Percentiles rank a stretch among this genome's conserved stretches.
Conservation (phyloP, 2,797 vertebrate genomes). For the Hydrolagus colliei region DNA sequence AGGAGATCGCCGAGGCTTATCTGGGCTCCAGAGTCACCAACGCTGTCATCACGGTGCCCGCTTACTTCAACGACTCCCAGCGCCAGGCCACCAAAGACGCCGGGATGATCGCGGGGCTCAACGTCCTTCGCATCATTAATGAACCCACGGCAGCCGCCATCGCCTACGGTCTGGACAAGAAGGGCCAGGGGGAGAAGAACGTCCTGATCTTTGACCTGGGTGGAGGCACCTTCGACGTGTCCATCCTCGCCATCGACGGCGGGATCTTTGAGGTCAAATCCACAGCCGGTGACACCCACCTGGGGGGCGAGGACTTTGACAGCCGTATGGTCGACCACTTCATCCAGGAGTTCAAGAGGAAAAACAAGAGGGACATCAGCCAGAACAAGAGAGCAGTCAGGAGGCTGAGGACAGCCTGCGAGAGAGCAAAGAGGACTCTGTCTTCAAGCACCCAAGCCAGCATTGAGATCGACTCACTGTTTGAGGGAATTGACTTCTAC, state of each 20-base stretch:
- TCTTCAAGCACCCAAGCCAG: slow-evolving; percentile 26
- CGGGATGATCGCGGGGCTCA: no score
- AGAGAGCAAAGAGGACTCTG: slow-evolving; percentile 24
- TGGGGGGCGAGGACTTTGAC: slow-evolving; percentile 31
- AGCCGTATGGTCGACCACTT: slow-evolving; percentile 24
- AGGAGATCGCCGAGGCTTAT: slow-evolving; percentile 25
- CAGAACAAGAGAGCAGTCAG: slow-evolving; percentile 24
- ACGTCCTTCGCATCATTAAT: no score
- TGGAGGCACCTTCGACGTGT: slow-evolving; percentile 6
- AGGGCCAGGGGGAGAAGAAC: no score
- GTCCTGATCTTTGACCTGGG: no score
- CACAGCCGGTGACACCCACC: not conserved
- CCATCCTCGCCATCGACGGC: not conserved
- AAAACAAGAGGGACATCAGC: slow-evolving; percentile 20
- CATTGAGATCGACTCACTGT: slow-evolving; percentile 27
- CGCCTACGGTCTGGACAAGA: no score
- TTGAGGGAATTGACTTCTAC: slow-evolving; percentile 30
- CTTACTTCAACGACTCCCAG: slow-evolving; percentile 33
- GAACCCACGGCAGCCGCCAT: no score
- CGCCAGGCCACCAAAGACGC: no score
- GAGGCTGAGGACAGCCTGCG: slow-evolving; percentile 25
- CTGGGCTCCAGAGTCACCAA: slow-evolving; percentile 21
- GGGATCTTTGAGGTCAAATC: slow-evolving; percentile 30
- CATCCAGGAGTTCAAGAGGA: slow-evolving; percentile 26
- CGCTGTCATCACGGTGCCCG: slow-evolving; percentile 15